Conservation (phyloP, 2,888 invertebrate species). For the Aphodius granarius region DNA sequence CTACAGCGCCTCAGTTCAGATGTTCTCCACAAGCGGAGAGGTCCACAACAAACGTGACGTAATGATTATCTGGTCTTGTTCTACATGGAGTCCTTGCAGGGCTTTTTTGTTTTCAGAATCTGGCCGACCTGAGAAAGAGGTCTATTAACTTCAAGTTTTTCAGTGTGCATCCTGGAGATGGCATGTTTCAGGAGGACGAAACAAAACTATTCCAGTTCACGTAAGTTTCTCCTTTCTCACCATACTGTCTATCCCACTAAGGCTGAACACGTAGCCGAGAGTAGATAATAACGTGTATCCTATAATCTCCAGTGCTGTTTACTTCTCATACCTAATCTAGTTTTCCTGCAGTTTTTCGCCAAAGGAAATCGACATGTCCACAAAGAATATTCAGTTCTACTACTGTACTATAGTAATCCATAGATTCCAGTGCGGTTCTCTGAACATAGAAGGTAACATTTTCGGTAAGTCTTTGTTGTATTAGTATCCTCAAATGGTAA, state of each 20-base stretch:
- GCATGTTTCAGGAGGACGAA: background rate
- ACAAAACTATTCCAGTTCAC: background rate
- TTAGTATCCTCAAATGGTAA: too few species aligned
- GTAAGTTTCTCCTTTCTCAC: background rate
- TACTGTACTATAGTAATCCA: background rate
- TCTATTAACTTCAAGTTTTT: slow-evolving; percentile 4
- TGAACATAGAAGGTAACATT: background rate
- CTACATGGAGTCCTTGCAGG: too few species aligned
- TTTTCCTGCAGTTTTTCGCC: background rate
- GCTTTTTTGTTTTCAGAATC: background rate
- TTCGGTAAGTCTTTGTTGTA: background rate
- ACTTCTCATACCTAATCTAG: background rate
- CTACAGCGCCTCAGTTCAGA: slow-evolving; percentile 48
- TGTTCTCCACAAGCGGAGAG: slow-evolving; percentile 51
- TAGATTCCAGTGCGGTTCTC: background rate
- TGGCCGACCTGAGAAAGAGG: background rate
- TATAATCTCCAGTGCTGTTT: too few species aligned
- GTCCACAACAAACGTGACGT: background rate
- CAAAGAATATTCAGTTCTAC: background rate
- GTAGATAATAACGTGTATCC: too few species aligned
- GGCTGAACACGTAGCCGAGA: too few species aligned
- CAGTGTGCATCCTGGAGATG: background rate
- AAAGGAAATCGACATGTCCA: background rate
- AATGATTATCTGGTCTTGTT: background rate
- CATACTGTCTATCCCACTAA: background rate